These are phyloP conservation scores for Cremastinae sp. DNA, from an alignment of 2,888 invertebrate species.

Conservation along the genomic window DNA sequence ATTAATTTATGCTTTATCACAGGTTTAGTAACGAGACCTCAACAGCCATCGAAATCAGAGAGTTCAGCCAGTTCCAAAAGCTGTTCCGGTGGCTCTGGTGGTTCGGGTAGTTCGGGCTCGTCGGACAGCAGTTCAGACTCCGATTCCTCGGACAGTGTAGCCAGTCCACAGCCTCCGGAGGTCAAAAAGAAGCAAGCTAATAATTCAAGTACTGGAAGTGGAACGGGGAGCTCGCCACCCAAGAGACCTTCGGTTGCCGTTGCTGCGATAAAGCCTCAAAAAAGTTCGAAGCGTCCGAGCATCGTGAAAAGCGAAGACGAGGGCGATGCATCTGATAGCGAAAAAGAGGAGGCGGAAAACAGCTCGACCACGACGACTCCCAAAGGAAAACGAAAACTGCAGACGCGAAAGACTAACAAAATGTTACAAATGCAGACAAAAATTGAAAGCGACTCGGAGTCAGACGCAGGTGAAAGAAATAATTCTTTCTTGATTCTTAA, in stretches of 20 bases:
- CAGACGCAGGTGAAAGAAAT: conserved; percentile 84
- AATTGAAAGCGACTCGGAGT: conserved; percentile 85
- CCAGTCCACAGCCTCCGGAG: conserved; percentile 78
- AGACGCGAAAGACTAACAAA: conserved; percentile 75
- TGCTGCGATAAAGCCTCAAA: conserved; percentile 76
- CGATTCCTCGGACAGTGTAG: conserved; percentile 84
- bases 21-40: conserved; percentile 74
- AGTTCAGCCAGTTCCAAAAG: conserved; percentile 86
- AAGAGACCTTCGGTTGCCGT: conserved; percentile 75
- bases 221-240: conserved; percentile 64
- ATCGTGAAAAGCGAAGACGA: conserved; percentile 77
- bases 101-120: conserved; percentile 86
- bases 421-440: conserved; percentile 77
- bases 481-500: too few species aligned
- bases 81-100: conserved; percentile 84
- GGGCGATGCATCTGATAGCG: conserved; percentile 76
- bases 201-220: conserved; percentile 61
- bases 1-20: too few species aligned
- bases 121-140: conserved; percentile 84
- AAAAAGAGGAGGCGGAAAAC: conserved; percentile 75
- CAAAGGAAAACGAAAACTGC: conserved; percentile 75
- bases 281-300: conserved; percentile 75
- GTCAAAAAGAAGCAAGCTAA: conserved; percentile 76
- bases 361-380: conserved; percentile 67
- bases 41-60: conserved; percentile 82